Conservation (phyloP, 2,888 invertebrate species). For the Heliconius aoede region DNA sequence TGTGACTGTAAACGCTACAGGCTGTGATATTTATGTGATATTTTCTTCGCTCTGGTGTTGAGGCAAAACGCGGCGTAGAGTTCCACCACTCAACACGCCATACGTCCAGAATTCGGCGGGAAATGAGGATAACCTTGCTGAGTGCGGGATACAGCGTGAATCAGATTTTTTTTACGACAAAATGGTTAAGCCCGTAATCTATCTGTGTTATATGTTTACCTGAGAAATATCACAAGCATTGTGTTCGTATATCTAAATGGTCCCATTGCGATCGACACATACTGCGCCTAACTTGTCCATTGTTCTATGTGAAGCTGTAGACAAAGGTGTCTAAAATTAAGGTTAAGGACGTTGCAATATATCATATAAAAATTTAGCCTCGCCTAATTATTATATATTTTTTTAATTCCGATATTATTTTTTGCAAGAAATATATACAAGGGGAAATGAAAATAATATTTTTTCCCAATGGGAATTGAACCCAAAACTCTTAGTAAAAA, state of each 20-base stretch:
- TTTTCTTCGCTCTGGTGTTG: too few species aligned
- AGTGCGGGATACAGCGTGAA: too few species aligned
- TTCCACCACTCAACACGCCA: too few species aligned
- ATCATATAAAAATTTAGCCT: conserved; percentile 29
- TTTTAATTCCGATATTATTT: conserved; percentile 11
- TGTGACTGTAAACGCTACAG: too few species aligned
- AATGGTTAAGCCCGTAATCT: background rate
- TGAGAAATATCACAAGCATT: conserved; percentile 32
- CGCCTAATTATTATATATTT: conserved; percentile 30
- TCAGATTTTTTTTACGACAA: background rate
- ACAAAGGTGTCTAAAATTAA: conserved; percentile 59
- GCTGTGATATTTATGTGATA: too few species aligned
- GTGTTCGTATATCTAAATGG: conserved; percentile 23
- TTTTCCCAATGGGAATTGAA: background rate
- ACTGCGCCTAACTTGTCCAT: conserved; percentile 54
- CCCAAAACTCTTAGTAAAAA: background rate
- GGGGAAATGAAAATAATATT: background rate
- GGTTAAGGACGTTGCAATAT: conserved; percentile 63
- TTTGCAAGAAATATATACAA: background rate
- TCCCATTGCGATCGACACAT: conserved; percentile 37
- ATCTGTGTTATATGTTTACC: conserved; percentile 3
- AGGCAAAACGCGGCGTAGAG: too few species aligned
- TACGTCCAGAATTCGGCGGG: too few species aligned
- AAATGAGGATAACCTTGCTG: too few species aligned
- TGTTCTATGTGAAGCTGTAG: conserved; percentile 51